phyloP scores from a whole-genome alignment of 1,140 invertebrate species.

The Camponotus floridanus region DNA sequence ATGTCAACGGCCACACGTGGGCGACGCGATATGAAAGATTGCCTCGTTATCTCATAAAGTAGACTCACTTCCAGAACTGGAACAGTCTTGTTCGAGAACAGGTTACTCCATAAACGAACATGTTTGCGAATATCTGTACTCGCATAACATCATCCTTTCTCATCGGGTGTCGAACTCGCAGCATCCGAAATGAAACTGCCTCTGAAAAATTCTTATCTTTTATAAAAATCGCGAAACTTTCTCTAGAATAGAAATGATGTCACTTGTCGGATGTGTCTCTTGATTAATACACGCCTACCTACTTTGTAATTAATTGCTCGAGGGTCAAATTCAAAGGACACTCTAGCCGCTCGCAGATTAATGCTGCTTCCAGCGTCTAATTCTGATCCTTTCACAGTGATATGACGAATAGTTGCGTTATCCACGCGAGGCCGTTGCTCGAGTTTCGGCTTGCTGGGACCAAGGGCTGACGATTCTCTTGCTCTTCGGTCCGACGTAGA shows the following conservation, averaged over 20 bases:
- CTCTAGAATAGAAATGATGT: background rate
- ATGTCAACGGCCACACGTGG: constrained; percentile 67
- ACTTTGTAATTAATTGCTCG: constrained; percentile 18
- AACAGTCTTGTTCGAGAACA: constrained; percentile 54
- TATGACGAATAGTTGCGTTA: constrained; percentile 82
- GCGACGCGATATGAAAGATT: constrained; percentile 72
- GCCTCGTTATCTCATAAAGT: constrained; percentile 67
- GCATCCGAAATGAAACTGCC: constrained; percentile 18
- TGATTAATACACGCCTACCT: background rate
- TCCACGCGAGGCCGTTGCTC: constrained; percentile 74
- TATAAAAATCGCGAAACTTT: background rate
- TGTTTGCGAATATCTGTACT: constrained; percentile 53
- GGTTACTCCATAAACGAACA: constrained; percentile 55
- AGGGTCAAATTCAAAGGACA: constrained; percentile 11
- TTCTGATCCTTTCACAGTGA: constrained; percentile 64
- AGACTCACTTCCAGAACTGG: constrained; percentile 51
- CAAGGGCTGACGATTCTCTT: constrained; percentile 69
- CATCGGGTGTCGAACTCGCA: constrained; percentile 44
- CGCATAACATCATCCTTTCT: constrained; percentile 59
- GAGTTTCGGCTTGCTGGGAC: constrained; percentile 74
- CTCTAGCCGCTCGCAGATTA: constrained; percentile 59
- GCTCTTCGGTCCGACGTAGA: constrained; percentile 40
- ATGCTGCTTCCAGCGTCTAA: constrained; percentile 70
- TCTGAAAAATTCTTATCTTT: background rate
- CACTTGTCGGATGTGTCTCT: background rate